Conservation (phyloP, 2,797 vertebrate genomes). For the Sparus aurata region DNA sequence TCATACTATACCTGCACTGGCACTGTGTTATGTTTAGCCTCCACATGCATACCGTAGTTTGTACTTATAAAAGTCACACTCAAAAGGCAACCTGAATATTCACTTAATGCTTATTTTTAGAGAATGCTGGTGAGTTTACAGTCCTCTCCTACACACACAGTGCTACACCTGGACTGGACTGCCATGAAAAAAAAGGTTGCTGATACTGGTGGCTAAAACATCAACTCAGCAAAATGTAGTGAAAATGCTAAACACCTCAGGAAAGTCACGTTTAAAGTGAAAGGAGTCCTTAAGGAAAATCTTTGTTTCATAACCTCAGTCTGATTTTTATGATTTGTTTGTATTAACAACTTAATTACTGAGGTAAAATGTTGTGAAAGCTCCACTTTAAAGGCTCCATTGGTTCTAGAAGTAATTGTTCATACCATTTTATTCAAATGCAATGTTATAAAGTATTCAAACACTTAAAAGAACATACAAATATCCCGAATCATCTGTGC, state of each 20-base stretch:
- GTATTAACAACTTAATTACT: background rate
- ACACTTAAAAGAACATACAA: background rate
- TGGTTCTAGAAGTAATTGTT: background rate
- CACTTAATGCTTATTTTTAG: background rate
- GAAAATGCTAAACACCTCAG: background rate
- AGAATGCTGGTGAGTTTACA: background rate
- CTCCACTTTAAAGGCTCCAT: background rate
- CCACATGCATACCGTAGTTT: background rate
- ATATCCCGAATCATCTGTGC: background rate
- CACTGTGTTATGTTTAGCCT: conserved; percentile 1
- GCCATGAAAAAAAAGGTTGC: background rate
- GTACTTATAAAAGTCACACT: background rate
- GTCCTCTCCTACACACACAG: background rate
- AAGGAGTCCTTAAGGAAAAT: background rate
- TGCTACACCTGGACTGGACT: background rate
- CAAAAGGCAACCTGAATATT: conserved; percentile 10
- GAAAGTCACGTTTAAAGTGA: too few relatives aligned
- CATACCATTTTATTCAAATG: background rate
- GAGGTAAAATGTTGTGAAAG: background rate
- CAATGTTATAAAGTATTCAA: background rate
- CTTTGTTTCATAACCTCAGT: background rate
- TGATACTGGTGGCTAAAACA: background rate
- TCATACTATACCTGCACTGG: conserved; percentile 9
- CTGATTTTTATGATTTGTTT: background rate
- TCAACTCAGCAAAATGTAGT: background rate